These are phyloP conservation scores for Apeltes quadracus DNA, from an alignment of 2,113 vertebrate species.

Conservation along the genomic window DNA sequence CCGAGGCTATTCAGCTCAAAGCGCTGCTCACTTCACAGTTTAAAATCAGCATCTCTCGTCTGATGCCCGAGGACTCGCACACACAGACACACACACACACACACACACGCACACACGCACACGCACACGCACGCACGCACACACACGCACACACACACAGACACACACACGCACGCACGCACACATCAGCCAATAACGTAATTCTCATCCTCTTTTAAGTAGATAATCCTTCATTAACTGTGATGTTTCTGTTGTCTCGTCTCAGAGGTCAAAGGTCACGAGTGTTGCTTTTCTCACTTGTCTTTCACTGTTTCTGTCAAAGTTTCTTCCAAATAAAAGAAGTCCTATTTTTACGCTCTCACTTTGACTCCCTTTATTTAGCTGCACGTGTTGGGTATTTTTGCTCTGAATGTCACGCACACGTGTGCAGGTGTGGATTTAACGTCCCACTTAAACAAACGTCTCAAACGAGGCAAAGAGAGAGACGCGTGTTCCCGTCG, in stretches of 20 bases:
- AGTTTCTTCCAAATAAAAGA: neutral
- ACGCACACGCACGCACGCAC: too few relatives aligned
- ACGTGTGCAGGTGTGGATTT: constrained; percentile 27
- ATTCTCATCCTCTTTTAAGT: too few relatives aligned
- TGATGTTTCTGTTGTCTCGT: too few relatives aligned
- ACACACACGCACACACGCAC: too few relatives aligned
- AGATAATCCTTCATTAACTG: too few relatives aligned
- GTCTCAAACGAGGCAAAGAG: neutral
- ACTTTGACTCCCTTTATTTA: neutral
- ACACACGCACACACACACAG: too few relatives aligned
- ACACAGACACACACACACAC: too few relatives aligned
- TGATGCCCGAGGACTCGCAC: too few relatives aligned
- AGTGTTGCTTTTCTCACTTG: neutral
- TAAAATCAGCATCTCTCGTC: neutral
- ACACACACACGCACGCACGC: too few relatives aligned
- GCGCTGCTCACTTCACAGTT: neutral
- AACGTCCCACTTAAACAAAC: neutral
- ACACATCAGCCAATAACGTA: too few relatives aligned
- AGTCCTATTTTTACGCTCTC: neutral
- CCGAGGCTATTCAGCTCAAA: constrained; percentile 1
- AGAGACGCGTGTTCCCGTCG: neutral
- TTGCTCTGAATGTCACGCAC: constrained; percentile 5
- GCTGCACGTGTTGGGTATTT: constrained; percentile 20
- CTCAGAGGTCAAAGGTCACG: too few relatives aligned
- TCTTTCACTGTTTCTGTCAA: neutral